Evolutionary conservation across 1,140 invertebrate genomes (phyloP).

Genomic region (Pogonomyrmex californicus): DNA sequence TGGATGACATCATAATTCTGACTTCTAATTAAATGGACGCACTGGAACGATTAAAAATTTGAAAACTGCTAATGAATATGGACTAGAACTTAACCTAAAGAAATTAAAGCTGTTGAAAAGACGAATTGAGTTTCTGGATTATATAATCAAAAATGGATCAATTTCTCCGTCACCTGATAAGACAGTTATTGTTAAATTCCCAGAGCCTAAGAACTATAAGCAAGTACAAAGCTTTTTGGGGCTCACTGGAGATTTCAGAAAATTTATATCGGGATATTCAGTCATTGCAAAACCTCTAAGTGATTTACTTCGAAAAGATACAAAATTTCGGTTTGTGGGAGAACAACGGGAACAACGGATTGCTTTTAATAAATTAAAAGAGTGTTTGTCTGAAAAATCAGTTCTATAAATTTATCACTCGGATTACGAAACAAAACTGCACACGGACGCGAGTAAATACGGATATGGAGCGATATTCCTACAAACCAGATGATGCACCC

Average conservation of each 20-base stretch:
- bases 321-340: conserved; percentile 55
- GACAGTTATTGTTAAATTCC: not conserved
- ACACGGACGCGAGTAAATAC: conserved; percentile 5
- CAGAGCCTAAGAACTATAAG: not conserved
- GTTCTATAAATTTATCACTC: not conserved
- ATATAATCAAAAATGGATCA: not conserved
- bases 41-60: not conserved
- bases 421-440: not conserved
- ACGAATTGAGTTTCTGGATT: not conserved
- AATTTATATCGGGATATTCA: conserved; percentile 52
- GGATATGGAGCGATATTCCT: conserved; percentile 26
- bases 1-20: conserved; percentile 19
- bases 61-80: not conserved
- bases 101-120: not conserved
- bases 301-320: conserved; percentile 55
- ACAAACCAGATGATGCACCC: not conserved
- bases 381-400: not conserved
- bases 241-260: not conserved
- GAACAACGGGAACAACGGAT: not conserved
- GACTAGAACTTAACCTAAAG: conserved; percentile 3
- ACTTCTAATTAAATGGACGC: not conserved
- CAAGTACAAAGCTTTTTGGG: conserved; percentile 33
- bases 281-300: conserved; percentile 59
- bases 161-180: not conserved
- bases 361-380: conserved; percentile 3